These are phyloP conservation scores for Lycocorax pyrrhopterus DNA, from an alignment of 2,113 vertebrate genomes.

Conservation along the genomic window DNA sequence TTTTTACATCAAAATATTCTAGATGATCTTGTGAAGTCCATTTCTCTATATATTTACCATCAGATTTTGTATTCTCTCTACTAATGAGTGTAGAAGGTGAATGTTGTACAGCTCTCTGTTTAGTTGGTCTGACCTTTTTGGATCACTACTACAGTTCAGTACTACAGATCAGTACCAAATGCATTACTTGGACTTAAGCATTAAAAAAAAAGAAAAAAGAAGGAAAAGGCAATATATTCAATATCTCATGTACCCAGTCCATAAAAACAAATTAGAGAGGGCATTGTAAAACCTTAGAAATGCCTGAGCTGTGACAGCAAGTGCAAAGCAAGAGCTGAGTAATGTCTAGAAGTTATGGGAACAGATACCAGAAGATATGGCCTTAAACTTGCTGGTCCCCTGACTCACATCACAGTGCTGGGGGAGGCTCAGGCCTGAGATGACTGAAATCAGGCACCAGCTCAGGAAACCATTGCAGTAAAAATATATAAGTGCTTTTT, in stretches of 20 bases:
- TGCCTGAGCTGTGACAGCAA: neutral
- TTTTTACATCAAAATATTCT: neutral
- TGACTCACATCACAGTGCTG: fast-evolving
- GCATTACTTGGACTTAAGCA: neutral
- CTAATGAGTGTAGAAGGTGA: neutral
- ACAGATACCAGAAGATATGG: neutral
- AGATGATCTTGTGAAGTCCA: neutral
- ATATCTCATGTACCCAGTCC: fast-evolving
- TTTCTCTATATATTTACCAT: neutral
- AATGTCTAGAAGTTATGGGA: neutral
- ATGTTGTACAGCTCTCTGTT: neutral
- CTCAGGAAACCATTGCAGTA: neutral
- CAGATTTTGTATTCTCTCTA: neutral
- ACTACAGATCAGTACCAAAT: neutral
- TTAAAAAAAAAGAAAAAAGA: neutral
- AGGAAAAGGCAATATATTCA: neutral
- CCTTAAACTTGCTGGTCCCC: neutral
- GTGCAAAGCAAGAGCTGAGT: neutral
- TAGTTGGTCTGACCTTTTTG: neutral
- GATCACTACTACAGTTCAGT: neutral
- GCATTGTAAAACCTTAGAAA: neutral
- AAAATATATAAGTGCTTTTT: neutral
- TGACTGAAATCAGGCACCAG: neutral
- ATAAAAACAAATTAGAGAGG: neutral
- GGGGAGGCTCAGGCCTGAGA: neutral